phyloP scores from a whole-genome alignment of 1,140 invertebrate species.

The Oryctes rhinoceros region DNA sequence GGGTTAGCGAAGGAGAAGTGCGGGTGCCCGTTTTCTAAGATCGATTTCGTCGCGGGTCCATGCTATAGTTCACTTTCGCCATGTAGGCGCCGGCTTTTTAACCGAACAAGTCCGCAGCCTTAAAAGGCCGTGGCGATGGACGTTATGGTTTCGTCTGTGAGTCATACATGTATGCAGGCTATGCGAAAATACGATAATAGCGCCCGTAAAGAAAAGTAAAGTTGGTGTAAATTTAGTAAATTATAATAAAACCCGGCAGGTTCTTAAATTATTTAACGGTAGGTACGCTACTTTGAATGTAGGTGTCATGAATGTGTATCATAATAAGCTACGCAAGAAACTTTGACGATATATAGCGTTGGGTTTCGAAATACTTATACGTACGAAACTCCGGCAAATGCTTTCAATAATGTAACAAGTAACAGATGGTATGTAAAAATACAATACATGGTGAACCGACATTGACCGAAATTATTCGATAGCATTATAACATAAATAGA shows the following conservation, averaged over 20 bases:
- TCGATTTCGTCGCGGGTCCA: conserved; percentile 10
- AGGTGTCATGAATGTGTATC: too few species aligned
- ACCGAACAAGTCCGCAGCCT: conserved; percentile 16
- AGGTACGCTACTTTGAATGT: too few species aligned
- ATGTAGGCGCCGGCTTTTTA: conserved; percentile 19
- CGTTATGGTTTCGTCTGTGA: not conserved
- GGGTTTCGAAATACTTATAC: too few species aligned
- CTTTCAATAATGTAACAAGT: too few species aligned
- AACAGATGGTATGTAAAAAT: too few species aligned
- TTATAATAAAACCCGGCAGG: not conserved
- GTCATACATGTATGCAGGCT: not conserved
- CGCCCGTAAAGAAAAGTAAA: not conserved
- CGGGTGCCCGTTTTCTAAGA: conserved; percentile 8
- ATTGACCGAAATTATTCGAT: too few species aligned
- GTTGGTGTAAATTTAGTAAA: not conserved
- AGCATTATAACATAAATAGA: too few species aligned
- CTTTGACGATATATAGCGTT: too few species aligned
- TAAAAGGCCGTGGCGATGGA: not conserved
- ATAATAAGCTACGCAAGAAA: too few species aligned
- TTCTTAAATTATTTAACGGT: too few species aligned
- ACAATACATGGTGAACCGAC: too few species aligned
- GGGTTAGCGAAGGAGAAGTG: not conserved
- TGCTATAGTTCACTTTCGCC: conserved; percentile 20
- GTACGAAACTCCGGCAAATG: too few species aligned
- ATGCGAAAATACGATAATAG: not conserved